A percentile compares a stretch with the other conserved stretches of the same genome.
phyloP scores from a whole-genome alignment of 2,888 invertebrate genomes.

The Eupithecia inturbata region DNA sequence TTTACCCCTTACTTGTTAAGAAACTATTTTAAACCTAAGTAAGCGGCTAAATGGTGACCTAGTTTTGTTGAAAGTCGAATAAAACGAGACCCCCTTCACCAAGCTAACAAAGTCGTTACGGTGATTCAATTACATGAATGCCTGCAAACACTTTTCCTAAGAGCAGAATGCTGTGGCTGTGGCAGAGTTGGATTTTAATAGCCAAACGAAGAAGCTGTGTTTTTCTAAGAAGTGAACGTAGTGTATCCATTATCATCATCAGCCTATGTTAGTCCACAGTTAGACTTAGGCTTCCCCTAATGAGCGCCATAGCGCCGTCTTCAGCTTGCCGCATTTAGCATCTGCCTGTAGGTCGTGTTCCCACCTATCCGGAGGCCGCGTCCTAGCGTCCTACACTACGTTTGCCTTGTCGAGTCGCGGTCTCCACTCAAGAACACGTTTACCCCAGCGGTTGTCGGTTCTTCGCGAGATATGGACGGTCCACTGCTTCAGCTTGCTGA shows the following conservation, averaged over 20 bases:
- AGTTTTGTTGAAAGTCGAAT: neutral
- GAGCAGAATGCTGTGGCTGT: neutral
- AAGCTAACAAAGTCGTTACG: slow-evolving; percentile 23
- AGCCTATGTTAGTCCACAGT: neutral
- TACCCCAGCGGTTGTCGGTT: no score
- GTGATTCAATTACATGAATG: slow-evolving; percentile 23
- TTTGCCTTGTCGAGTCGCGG: no score
- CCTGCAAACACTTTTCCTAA: slow-evolving; percentile 12
- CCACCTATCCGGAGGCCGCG: no score
- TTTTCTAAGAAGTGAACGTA: neutral
- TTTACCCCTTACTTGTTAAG: no score
- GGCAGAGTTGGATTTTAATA: neutral
- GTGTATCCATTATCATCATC: neutral
- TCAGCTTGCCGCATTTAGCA: no score
- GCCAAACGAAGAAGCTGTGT: neutral
- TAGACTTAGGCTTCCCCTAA: neutral
- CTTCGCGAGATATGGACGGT: no score
- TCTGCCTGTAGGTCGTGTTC: no score
- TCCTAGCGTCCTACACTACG: no score
- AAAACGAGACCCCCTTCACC: slow-evolving; percentile 6
- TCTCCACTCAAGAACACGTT: no score
- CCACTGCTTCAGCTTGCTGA: no score
- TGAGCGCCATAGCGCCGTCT: neutral
- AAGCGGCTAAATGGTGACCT: neutral
- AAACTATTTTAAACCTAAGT: neutral